phyloP scores from a whole-genome alignment of 2,113 vertebrate genomes.

The Eidolon helvum region DNA sequence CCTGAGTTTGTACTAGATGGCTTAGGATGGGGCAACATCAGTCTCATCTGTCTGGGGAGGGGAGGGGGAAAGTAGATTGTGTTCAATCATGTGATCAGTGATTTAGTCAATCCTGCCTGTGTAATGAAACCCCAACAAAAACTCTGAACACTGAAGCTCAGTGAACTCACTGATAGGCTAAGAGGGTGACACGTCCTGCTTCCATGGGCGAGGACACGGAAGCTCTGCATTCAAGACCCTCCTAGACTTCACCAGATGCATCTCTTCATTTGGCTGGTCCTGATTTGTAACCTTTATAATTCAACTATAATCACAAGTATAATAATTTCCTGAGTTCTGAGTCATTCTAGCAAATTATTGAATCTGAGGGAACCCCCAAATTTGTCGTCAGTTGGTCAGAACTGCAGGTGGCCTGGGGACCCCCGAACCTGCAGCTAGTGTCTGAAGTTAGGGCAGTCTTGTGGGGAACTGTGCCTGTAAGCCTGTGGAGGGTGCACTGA shows the following conservation, averaged over 20 bases:
- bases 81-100: not conserved
- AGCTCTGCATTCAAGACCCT: not conserved
- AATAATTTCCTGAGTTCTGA: not conserved
- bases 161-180: rapidly evolving
- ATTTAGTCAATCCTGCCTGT: not conserved
- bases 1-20: not conserved
- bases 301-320: not conserved
- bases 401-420: not conserved
- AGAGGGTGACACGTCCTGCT: not conserved
- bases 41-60: not conserved
- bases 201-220: not conserved
- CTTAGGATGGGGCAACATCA: not conserved
- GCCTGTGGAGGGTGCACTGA: not conserved
- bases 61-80: not conserved
- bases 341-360: not conserved
- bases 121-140: not conserved
- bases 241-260: not conserved
- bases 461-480: not conserved
- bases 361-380: not conserved
- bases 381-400: not conserved
- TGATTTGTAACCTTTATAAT: not conserved
- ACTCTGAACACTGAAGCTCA: not conserved
- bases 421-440: not conserved
- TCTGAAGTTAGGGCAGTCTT: not conserved
- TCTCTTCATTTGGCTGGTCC: not conserved